Evolutionary conservation across 2,888 invertebrate genomes (phyloP), one percentile per base, ranked within the genome.

Genomic region (Acleris cristana): DNA sequence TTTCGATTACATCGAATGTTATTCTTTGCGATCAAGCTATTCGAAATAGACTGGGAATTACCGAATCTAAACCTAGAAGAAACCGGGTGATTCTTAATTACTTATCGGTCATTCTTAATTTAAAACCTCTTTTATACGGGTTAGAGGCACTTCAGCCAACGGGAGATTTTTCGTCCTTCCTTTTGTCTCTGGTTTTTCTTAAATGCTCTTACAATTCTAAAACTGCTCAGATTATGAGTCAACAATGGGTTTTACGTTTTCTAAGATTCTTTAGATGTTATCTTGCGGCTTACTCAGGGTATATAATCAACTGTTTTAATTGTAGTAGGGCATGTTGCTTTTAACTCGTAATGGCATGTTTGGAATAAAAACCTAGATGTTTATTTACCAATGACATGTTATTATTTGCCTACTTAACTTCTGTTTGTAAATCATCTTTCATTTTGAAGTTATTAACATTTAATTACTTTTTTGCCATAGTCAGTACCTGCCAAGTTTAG

Each of bases 31-130:
- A 44, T 56, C 49, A 5, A 51, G 56, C 56, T 44, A 57, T 44
- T 64, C 59, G 70, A 71, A 73, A 78, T 75, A 82, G 79, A 75
- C 81, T 86, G 83, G 83, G 80, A 75, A 84, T 82, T 72, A 76
- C 74, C 68, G 83, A 79, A 74, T 81, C 85, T 64, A 70, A 71
- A 52, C 44, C 73, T 61, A 72, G 72, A 70, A 76, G 78, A 62
- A 72, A 79, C 72, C 73, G 76, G 79, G 81, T 82, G 75, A 77
- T 70, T 62, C 59, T 64, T 69, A 53, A 72, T 65, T 64, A 68
- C 67, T 68, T 70, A 69, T 66, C 59, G 57, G 56, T 68, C 65
- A 52, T 67, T 61, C 60, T 60, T 61, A 52, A 58, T 58, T 62
- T 62, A 48, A 52, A 66, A 56, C 16, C 51, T 51, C 65, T 60